These are phyloP conservation scores for Chamaetylas fuelleborni DNA, from an alignment of 2,113 vertebrate genomes.

Conservation along the genomic window DNA sequence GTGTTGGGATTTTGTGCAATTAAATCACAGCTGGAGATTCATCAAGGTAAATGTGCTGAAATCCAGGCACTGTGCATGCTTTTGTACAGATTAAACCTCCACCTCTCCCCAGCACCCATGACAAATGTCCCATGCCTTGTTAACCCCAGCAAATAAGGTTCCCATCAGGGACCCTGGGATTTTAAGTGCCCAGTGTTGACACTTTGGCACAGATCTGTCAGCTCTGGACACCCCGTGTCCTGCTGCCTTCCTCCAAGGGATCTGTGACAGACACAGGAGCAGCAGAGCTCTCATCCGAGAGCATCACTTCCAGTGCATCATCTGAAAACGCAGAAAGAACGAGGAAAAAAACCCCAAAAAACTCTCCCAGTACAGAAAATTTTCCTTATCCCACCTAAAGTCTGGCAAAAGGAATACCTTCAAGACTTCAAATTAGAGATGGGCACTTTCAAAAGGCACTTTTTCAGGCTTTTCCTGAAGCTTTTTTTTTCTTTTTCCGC, in stretches of 20 bases:
- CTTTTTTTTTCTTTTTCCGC: neutral
- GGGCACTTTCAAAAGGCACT: neutral
- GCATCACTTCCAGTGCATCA: neutral
- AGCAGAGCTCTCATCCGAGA: neutral
- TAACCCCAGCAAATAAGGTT: neutral
- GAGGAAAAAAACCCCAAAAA: accelerated
- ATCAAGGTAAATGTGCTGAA: neutral
- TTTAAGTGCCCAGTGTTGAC: neutral
- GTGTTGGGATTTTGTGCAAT: neutral
- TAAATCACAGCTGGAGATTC: neutral
- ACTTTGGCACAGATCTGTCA: neutral
- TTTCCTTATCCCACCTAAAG: neutral
- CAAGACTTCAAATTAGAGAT: neutral
- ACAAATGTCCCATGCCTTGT: neutral
- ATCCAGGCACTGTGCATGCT: accelerated
- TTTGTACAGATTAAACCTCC: neutral
- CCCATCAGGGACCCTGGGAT: neutral
- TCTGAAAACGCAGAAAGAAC: neutral
- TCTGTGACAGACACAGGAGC: neutral
- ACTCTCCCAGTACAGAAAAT: accelerated
- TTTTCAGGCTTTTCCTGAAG: neutral
- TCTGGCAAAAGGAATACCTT: neutral
- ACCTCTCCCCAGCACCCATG: neutral
- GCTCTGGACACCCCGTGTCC: neutral
- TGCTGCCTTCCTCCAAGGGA: neutral